Evolutionary conservation across 2,797 vertebrate species (phyloP).

Genomic region (Phrynocephalus forsythii): DNA sequence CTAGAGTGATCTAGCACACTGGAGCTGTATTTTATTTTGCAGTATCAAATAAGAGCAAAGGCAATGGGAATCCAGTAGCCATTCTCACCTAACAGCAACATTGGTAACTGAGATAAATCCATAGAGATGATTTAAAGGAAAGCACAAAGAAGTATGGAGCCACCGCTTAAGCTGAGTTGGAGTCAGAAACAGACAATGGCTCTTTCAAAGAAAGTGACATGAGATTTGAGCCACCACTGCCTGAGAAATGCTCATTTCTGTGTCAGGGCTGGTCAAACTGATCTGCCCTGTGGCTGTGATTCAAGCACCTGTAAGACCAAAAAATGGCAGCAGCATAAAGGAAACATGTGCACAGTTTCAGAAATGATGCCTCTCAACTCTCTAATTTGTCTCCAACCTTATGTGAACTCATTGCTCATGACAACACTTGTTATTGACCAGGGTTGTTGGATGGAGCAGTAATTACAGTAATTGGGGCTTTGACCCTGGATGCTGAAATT

Average conservation of each 20-base stretch:
- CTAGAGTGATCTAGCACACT: background rate
- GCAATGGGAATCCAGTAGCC: background rate
- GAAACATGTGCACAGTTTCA: background rate
- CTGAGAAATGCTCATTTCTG: background rate
- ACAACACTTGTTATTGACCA: too few species aligned
- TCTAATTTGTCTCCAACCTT: background rate
- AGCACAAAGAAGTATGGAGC: background rate
- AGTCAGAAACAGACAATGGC: background rate
- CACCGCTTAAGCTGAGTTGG: slow-evolving; percentile 6
- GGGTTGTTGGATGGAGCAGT: too few species aligned
- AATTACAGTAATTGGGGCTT: too few species aligned
- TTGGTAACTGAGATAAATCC: slow-evolving; percentile 9
- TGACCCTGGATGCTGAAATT: too few species aligned
- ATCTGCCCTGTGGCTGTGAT: background rate
- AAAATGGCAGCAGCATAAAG: background rate
- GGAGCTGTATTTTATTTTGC: slow-evolving; percentile 1
- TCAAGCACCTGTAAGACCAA: background rate
- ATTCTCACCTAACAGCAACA: slow-evolving; percentile 4
- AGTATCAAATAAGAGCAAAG: slow-evolving; percentile 6
- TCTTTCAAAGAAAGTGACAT: background rate
- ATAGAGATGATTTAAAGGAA: background rate
- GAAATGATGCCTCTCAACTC: background rate
- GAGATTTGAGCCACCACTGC: too few species aligned
- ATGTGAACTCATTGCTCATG: background rate
- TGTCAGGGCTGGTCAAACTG: background rate